Conservation (phyloP, 2,113 vertebrate genomes). For the Chloroceryle aenea region DNA sequence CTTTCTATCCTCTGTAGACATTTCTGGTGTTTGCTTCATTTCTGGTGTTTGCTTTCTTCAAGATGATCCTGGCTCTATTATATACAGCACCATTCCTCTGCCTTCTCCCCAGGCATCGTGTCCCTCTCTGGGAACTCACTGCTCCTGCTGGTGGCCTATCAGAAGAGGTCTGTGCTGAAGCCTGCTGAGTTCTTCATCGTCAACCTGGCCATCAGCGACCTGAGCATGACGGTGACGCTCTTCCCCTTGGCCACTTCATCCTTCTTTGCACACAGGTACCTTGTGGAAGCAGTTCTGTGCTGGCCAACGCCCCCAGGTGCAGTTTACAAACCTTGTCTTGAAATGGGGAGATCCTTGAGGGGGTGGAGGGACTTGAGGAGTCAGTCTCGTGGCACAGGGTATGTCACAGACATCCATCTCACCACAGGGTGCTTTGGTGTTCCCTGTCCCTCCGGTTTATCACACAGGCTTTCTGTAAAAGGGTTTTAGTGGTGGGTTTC, state of each 20-base stretch:
- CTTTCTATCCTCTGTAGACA: not conserved
- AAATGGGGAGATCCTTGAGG: not conserved
- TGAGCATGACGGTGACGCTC: constrained; percentile 82
- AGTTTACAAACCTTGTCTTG: not conserved
- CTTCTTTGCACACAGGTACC: constrained; percentile 84
- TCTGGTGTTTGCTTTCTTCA: not conserved
- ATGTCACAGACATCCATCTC: not conserved
- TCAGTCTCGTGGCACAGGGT: not conserved
- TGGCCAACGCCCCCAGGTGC: rapidly evolving
- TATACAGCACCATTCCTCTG: not conserved
- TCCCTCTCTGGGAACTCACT: constrained; percentile 82
- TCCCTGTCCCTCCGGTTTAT: not conserved
- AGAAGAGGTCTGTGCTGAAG: constrained; percentile 84
- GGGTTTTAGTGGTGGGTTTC: not conserved
- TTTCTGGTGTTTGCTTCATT: not conserved
- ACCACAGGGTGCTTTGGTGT: not conserved
- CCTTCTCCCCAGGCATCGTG: not conserved
- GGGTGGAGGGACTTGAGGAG: rapidly evolving
- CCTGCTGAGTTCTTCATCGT: constrained; percentile 87
- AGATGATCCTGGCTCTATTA: not conserved
- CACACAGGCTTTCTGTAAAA: not conserved
- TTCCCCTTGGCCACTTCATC: constrained; percentile 85
- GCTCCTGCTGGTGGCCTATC: constrained; percentile 85
- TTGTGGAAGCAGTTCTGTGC: rapidly evolving
- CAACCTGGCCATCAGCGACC: constrained; percentile 87